Conservation (phyloP, 2,888 invertebrate genomes). For the Cantharis rustica region DNA sequence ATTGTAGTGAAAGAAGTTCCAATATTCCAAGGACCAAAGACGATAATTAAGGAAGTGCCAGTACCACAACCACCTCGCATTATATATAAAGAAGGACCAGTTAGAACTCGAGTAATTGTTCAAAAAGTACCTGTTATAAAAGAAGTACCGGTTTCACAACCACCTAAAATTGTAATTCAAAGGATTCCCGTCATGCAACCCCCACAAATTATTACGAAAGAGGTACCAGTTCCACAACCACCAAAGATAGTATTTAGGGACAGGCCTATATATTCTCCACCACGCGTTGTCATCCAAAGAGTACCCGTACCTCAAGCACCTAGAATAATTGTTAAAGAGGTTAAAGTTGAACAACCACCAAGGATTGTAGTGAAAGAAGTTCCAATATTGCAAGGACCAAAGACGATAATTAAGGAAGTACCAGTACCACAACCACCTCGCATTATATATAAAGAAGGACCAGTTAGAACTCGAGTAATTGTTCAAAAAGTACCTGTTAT, state of each 20-base stretch:
- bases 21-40: background rate
- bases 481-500: constrained; percentile 7
- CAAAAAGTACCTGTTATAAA: constrained; percentile 2
- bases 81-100: background rate
- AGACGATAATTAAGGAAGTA: background rate
- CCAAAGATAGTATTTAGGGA: background rate
- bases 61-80: background rate
- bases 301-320: constrained; percentile 3
- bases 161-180: background rate
- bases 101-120: background rate
- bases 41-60: background rate
- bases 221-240: background rate
- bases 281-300: background rate
- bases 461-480: background rate
- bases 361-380: constrained; percentile 15
- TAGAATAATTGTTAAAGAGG: constrained; percentile 7
- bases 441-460: background rate
- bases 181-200: background rate
- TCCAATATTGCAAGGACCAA: background rate
- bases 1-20: constrained; percentile 14
- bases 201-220: background rate
- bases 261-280: background rate
- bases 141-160: background rate
- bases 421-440: background rate
- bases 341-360: constrained; percentile 4